Evolutionary conservation across 2,888 invertebrate genomes (phyloP).

Genomic region (Pyrochroa serraticornis): DNA sequence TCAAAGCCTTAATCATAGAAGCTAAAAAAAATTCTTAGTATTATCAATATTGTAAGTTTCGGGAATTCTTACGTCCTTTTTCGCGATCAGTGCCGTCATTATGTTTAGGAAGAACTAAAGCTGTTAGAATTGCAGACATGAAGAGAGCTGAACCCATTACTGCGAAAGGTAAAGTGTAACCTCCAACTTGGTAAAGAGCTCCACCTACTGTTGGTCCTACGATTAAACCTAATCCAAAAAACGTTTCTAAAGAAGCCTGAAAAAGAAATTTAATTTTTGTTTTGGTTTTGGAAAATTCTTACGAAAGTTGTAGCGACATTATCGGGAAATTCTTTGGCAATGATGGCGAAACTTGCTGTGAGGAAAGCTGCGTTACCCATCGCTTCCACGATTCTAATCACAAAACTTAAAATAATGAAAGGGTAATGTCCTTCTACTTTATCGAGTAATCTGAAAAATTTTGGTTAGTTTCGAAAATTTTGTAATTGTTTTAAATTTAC

Average conservation of each 20-base stretch:
- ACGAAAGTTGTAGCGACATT: constrained; percentile 86
- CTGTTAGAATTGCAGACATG: constrained; percentile 76
- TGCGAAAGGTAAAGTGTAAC: constrained; percentile 81
- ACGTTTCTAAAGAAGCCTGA: constrained; percentile 83
- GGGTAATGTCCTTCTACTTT: constrained; percentile 72
- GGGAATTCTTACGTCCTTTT: constrained; percentile 64
- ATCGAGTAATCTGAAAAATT: constrained; percentile 67
- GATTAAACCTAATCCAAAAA: constrained; percentile 85
- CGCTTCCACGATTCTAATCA: constrained; percentile 81
- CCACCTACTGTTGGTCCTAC: constrained; percentile 92
- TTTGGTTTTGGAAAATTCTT: constrained; percentile 57
- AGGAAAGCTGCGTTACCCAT: constrained; percentile 86
- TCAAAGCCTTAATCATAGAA: constrained; percentile 68
- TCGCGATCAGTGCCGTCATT: constrained; percentile 65
- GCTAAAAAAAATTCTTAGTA: constrained; percentile 58
- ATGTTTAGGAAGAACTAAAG: constrained; percentile 72
- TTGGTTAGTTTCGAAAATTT: constrained; percentile 4
- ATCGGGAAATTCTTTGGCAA: constrained; percentile 86
- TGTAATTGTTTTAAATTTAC: constrained; percentile 56
- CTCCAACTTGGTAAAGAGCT: constrained; percentile 78
- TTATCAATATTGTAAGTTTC: background rate
- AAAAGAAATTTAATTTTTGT: constrained; percentile 23
- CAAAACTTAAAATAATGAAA: constrained; percentile 79
- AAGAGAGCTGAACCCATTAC: constrained; percentile 78
- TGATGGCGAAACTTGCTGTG: constrained; percentile 86